A percentile compares a stretch with the other conserved stretches of the same genome.
phyloP scores from a whole-genome alignment of 1,140 invertebrate genomes.

The Drosophila navojoa region DNA sequence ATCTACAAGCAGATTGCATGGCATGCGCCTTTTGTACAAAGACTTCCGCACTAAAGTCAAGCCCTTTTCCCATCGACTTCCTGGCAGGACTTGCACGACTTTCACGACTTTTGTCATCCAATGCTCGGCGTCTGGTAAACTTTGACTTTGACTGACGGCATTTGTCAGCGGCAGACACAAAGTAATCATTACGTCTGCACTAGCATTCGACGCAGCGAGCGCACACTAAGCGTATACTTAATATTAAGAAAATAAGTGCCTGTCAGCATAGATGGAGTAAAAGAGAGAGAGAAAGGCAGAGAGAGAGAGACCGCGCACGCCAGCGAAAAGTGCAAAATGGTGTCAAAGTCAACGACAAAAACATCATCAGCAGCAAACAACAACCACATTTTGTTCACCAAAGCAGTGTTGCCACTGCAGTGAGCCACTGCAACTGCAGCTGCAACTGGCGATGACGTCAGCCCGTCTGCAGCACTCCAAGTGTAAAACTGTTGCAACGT shows the following conservation, averaged over 20 bases:
- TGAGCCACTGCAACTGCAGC: no score
- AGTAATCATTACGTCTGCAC: conserved; percentile 72
- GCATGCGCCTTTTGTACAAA: conserved; percentile 56
- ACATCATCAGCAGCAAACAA: conserved; percentile 23
- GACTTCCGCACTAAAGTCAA: conserved; percentile 61
- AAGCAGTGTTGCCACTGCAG: no score
- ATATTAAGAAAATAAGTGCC: conserved; percentile 82
- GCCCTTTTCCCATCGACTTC: conserved; percentile 8
- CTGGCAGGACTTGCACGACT: conserved; percentile 26
- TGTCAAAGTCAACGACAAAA: conserved; percentile 74
- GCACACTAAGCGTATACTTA: conserved; percentile 77
- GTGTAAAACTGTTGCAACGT: conserved; percentile 51
- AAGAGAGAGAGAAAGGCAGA: no score
- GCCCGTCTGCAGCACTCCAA: conserved; percentile 27
- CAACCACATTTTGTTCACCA: conserved; percentile 32
- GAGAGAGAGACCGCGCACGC: conserved; percentile 36
- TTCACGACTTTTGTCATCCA: conserved; percentile 25
- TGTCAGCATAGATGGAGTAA: no score
- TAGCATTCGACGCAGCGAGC: conserved; percentile 16
- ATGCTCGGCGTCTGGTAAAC: conserved; percentile 34
- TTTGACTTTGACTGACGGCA: conserved; percentile 80
- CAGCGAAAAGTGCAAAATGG: conserved; percentile 79
- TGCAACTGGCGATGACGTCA: conserved; percentile 39
- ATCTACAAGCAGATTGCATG: conserved; percentile 27
- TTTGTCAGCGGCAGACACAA: conserved; percentile 80